Base-by-base conservation (phyloP, 2,888 invertebrate genomes). In the Netelia melanura region DNA sequence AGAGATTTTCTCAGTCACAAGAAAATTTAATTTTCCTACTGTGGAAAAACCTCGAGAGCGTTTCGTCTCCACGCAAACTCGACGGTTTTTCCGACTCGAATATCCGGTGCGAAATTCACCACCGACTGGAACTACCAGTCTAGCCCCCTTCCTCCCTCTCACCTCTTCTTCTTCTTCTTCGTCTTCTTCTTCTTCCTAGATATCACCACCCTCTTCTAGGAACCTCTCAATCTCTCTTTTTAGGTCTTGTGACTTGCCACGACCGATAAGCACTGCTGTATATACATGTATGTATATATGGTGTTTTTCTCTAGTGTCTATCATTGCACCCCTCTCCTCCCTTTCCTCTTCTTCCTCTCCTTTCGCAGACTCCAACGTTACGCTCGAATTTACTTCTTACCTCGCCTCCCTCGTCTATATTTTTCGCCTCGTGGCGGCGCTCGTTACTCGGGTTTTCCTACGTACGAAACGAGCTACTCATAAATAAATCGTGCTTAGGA, bases 11-110 rank as follows among this genome's bases (percentile, higher is more conserved):
- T 54, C 70, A 77, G 81, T 75, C 81, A 79, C 85, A 85, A 82
- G 85, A 85, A 85, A 85, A 85, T 85, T 85, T 85, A 85, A 85
- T 85, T 85, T 85, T 85, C 81, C 81, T 75, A 75, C 70, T 67
- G 77, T 71, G 65, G 74, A 85, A 81, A 85, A 82, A 81, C 70
- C 85, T 58, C 52, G 61, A 65, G 70, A 58, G 61, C 77, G 77
- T 72, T 67, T 72, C 70, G 44, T n/a, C 58, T 48, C 84, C 58
- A 84, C 78, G 81, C 71, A 81, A 81, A 71, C 81, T 81, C 78
- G 78, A 71, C 75, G 81, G 75, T 70, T 75, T 81, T 85, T 85
- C 85, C 81, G 85, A 81, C 85, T 85, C 78, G 85, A 85, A 85
- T 82, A 85, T 81, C 81, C 81, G 85, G 78, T 79, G 81, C 81